phyloP scores from a whole-genome alignment of 1,140 invertebrate species.

The Drosophila watanabei region DNA sequence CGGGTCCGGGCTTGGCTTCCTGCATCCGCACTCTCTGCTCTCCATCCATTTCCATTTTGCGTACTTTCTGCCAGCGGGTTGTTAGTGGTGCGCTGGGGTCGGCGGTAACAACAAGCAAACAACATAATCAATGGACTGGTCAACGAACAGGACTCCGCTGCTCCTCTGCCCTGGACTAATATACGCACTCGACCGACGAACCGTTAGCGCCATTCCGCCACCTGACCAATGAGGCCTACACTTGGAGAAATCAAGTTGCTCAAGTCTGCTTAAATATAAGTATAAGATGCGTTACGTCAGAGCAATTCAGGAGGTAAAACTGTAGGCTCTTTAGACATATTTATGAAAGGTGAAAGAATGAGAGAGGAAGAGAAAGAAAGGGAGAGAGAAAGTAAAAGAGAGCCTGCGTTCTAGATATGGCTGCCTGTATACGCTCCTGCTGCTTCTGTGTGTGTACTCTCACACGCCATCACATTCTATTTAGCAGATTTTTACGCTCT shows the following conservation, averaged over 20 bases:
- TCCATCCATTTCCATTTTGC: conserved; percentile 32
- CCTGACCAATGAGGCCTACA: not conserved
- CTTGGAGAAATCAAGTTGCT: not conserved
- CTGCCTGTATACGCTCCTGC: too few relatives aligned
- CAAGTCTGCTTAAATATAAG: not conserved
- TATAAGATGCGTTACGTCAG: not conserved
- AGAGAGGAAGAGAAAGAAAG: not conserved
- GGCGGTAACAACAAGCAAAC: conserved; percentile 44
- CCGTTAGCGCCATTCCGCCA: conserved; percentile 8
- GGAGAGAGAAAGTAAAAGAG: not conserved
- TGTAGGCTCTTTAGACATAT: too few relatives aligned
- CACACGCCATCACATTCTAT: too few relatives aligned
- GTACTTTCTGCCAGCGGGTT: conserved; percentile 41
- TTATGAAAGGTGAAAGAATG: too few relatives aligned
- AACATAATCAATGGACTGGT: conserved; percentile 57
- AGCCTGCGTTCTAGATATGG: too few relatives aligned
- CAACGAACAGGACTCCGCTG: conserved; percentile 11
- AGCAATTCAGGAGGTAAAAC: too few relatives aligned
- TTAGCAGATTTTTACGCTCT: too few relatives aligned
- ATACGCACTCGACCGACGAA: conserved; percentile 15
- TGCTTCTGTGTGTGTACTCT: too few relatives aligned
- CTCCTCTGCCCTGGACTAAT: not conserved
- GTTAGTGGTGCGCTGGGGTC: not conserved
- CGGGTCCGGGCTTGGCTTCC: conserved; percentile 4
- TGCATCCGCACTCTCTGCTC: conserved; percentile 1